These are phyloP conservation scores for Leptinotarsa peninsularis DNA, from an alignment of 2,888 invertebrate species.

Conservation along the genomic window DNA sequence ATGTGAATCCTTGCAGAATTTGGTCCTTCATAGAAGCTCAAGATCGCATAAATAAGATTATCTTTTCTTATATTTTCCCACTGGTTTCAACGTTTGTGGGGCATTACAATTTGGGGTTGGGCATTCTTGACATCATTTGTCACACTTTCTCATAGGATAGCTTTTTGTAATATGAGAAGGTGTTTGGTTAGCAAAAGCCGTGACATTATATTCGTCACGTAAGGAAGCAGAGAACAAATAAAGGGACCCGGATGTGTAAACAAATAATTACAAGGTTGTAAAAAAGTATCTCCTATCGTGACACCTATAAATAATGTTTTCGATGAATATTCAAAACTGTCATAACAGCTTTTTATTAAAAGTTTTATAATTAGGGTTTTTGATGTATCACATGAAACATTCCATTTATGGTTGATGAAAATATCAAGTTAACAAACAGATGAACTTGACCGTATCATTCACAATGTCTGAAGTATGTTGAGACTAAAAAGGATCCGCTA, in stretches of 20 bases:
- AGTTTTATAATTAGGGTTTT: no score
- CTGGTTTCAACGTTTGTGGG: neutral
- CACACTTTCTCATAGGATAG: slow-evolving; percentile 4
- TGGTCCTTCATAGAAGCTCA: no score
- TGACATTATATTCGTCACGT: neutral
- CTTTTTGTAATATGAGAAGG: slow-evolving; percentile 1
- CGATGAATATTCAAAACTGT: no score
- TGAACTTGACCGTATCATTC: no score
- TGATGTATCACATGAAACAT: no score
- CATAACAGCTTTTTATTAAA: no score
- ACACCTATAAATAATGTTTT: neutral
- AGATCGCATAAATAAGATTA: no score
- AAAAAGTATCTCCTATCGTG: neutral
- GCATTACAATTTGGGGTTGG: neutral
- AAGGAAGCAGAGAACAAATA: slow-evolving; percentile 7
- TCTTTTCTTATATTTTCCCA: neutral
- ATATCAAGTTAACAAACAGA: no score
- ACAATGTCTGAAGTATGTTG: no score
- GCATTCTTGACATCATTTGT: neutral
- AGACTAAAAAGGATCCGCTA: no score
- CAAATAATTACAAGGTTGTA: slow-evolving; percentile 3
- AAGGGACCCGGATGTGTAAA: slow-evolving; percentile 1
- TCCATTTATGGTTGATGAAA: no score
- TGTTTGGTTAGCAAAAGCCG: neutral
- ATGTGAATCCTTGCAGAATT: no score